Evolutionary conservation across 2,797 vertebrate genomes (phyloP).

Genomic region (Hybognathus amarus): DNA sequence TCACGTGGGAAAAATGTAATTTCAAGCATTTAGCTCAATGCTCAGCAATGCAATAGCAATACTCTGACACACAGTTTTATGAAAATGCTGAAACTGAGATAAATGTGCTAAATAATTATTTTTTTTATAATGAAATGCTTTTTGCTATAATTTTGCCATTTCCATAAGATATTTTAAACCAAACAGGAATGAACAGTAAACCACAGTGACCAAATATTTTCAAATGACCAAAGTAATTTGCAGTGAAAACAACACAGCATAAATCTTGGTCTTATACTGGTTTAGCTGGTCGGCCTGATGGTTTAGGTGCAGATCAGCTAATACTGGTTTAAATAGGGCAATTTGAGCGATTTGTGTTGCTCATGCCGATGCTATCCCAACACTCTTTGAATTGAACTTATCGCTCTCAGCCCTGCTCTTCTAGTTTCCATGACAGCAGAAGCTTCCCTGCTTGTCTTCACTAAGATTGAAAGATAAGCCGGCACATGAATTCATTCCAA

Average conservation of each 20-base stretch:
- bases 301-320: not conserved
- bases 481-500: constrained; percentile 24
- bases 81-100: constrained; percentile 6
- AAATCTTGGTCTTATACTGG: not conserved
- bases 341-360: not conserved
- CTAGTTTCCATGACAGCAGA: constrained; percentile 63
- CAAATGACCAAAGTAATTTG: not conserved
- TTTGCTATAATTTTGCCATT: not conserved
- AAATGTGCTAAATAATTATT: not conserved
- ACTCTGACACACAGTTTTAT: not conserved
- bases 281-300: not conserved
- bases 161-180: not conserved
- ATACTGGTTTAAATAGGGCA: constrained; percentile 5
- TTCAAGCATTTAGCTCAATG: not conserved
- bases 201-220: not conserved
- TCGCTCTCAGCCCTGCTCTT: constrained; percentile 47
- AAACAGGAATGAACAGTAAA: not conserved
- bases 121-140: not conserved
- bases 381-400: constrained; percentile 36
- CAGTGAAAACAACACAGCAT: not conserved
- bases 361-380: constrained; percentile 22
- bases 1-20: not conserved
- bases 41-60: not conserved
- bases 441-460: constrained; percentile 35
- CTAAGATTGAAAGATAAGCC: constrained; percentile 44